Percentiles rank a stretch among this genome's conserved stretches.
Evolutionary conservation across 1,140 invertebrate species (phyloP).

Genomic region (Hyles euphorbiae): DNA sequence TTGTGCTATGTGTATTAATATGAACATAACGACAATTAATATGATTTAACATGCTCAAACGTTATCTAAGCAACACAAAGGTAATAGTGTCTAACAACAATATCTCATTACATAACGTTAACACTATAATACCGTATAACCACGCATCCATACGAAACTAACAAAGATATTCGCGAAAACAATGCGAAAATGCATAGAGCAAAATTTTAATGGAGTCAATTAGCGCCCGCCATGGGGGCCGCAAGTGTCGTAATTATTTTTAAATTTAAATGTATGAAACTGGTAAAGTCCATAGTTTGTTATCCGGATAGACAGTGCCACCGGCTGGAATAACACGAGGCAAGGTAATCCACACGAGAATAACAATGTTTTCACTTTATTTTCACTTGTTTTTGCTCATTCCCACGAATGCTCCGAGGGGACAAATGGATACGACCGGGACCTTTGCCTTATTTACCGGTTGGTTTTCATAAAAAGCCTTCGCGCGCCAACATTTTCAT

Average conservation of each 20-base stretch:
- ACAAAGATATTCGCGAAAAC: background rate
- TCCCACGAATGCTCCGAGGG: constrained; percentile 38
- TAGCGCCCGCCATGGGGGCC: constrained; percentile 13
- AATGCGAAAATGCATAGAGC: constrained; percentile 5
- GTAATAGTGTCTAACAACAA: too few species aligned
- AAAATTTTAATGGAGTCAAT: constrained; percentile 27
- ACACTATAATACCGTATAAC: background rate
- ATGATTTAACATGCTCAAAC: too few species aligned
- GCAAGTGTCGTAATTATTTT: constrained; percentile 25
- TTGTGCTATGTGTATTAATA: too few species aligned
- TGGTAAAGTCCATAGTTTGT: constrained; percentile 22
- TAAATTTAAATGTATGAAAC: constrained; percentile 25
- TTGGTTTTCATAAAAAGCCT: constrained; percentile 33
- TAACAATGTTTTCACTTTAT: constrained; percentile 59
- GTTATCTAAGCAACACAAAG: too few species aligned
- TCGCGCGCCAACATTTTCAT: constrained; percentile 19
- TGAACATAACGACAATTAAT: too few species aligned
- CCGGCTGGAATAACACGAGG: constrained; percentile 32
- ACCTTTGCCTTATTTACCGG: constrained; percentile 43
- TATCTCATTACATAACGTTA: background rate
- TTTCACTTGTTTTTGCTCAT: constrained; percentile 51
- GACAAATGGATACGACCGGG: constrained; percentile 37
- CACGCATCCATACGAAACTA: background rate
- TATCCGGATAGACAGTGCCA: constrained; percentile 22
- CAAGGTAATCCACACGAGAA: constrained; percentile 48